Base-by-base conservation (phyloP, 2,888 invertebrate species). In the Hypsopygia costalis region DNA sequence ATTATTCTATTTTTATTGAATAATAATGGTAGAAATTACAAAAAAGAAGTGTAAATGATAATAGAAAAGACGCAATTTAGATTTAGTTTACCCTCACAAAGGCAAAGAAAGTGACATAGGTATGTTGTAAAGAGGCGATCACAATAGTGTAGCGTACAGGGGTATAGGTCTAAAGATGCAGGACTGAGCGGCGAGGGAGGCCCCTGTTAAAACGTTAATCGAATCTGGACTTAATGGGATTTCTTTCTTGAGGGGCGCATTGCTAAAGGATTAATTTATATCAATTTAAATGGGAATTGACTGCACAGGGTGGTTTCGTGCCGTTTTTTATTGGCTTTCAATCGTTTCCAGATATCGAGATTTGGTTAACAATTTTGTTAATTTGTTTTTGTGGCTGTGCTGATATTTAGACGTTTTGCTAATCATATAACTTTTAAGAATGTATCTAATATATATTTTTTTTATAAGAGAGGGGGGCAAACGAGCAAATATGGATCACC, bases 181-280 rank as follows among this genome's bases (percentile, higher is more conserved):
- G 61, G 67, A 59, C 54, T 49, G 49, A 52, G 47, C 46, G 25
- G 25, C 6, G 47, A 58, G 49, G 49, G 49, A 42, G 60, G 57
- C 53, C 51, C 62, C 73, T 56, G 78, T 73, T 85, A 79, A 83
- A 82, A 81, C 83, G 86, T 86, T 87, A 87, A 88, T 88, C 87
- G 87, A 85, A 85, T 85, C 80, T 74, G 69, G 65, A 72, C 73
- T 66, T 86, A 86, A 88, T 87, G 85, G 87, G 83, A 87, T 87
- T 88, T 88, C 87, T 88, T 88, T 88, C 88, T 87, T 83, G 80
- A 79, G 82, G 85, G 83, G 81, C 73, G 71, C 76, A 71, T 73
- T 62, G 81, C 77, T 72, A 85, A 87, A 86, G 87, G 87, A 88
- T 88, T 88, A 86, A 88, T 88, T 86, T 87, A 85, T 87, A 87